Evolutionary conservation across 2,797 vertebrate genomes (phyloP).

Genomic region (Cryptoprocta ferox): DNA sequence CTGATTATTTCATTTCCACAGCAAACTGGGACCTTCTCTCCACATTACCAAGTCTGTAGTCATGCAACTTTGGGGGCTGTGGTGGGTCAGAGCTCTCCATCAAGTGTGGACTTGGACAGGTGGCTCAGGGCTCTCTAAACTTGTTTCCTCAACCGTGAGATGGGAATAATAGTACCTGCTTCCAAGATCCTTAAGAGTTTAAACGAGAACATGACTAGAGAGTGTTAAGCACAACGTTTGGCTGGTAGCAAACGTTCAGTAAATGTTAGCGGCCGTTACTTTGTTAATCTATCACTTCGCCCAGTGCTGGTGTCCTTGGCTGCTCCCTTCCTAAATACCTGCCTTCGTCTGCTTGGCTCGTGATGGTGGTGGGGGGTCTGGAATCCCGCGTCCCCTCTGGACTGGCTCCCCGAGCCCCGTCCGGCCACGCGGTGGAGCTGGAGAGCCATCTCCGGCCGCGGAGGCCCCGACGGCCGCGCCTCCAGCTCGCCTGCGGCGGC

Average conservation of each 20-base stretch:
- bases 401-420: background rate
- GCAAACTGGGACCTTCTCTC: background rate
- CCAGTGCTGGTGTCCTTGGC: background rate
- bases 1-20: background rate
- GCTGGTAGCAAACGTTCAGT: background rate
- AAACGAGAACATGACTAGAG: background rate
- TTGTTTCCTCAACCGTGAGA: background rate
- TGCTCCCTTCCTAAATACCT: background rate
- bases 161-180: background rate
- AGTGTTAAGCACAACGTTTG: background rate
- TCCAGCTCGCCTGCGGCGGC: accelerated
- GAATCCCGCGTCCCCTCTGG: accelerated
- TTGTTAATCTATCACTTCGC: background rate
- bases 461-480: accelerated
- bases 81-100: background rate
- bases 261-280: background rate
- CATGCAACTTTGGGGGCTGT: background rate
- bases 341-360: background rate
- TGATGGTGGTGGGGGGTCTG: background rate
- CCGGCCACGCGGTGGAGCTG: conserved; percentile 56
- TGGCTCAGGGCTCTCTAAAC: background rate
- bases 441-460: background rate
- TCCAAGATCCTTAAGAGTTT: background rate
- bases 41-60: background rate
- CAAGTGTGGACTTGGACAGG: background rate